Evolutionary conservation across 2,888 invertebrate species (phyloP), one percentile per base, ranked within the genome.

Genomic region (Globia sparganii): DNA sequence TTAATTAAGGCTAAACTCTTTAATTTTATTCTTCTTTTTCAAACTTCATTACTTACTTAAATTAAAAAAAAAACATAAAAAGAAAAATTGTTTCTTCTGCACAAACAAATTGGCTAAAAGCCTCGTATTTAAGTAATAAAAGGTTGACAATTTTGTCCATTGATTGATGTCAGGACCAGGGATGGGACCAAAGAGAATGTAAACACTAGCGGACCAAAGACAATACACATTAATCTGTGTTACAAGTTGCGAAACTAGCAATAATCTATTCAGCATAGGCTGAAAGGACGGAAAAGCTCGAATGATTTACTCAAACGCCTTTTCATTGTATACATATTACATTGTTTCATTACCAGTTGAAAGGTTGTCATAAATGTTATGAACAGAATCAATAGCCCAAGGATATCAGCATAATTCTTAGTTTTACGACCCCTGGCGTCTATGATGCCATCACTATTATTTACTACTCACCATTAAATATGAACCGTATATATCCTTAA

Each of bases 331-430:
- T 37, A 34, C 40, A 75, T 75, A 18, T 15, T n/a, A 80, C 21
- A 62, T 46, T 56, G 15, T 80, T 73, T 64, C 1, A 72, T 62
- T 18, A 34, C 18, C 31, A 21, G 46, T 62, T 64, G 31, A 46
- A 56, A 5, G 80, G 37, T 37, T n/a, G 53, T 13, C 37, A 72
- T 64, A 46, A 46, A 80, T 13, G 8, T 37, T 46, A 80, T 15
- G 28, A 37, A 46, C 28, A 31, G 43, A 72, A 72, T 77, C 53
- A 80, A 80, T 37, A 21, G 61, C 62, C 37, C 80, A 80, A 78
- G 73, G 56, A 56, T 40, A 21, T 1, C 0, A 25, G 15, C n/a
- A 73, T 78, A 31, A 73, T 40, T 31, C 74, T 73, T 21, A 21
- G 37, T 64, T 78, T 80, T 80, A 80, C 46, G 77, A 73, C 37